These are phyloP conservation scores for Stenopsyche tienmushanensis DNA, from an alignment of 1,140 invertebrate species.

Conservation along the genomic window DNA sequence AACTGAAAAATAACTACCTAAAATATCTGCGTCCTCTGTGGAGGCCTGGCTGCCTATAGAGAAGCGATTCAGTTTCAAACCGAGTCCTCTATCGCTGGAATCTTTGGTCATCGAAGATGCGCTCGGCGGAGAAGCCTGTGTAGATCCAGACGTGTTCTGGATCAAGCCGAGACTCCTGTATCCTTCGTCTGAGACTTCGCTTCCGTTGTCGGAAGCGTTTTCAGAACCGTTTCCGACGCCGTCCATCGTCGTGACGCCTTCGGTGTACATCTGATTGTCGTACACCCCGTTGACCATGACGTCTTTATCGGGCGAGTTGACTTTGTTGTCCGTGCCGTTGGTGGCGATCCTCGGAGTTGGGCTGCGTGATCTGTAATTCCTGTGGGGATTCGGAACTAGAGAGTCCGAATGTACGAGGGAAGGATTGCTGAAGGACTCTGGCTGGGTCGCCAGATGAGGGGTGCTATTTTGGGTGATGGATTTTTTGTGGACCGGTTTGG, in stretches of 20 bases:
- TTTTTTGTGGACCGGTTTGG: constrained; percentile 30
- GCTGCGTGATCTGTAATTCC: constrained; percentile 56
- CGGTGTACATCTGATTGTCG: constrained; percentile 35
- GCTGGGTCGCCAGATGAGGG: not conserved
- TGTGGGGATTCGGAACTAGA: constrained; percentile 33
- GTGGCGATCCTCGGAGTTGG: constrained; percentile 51
- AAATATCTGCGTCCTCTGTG: constrained; percentile 67
- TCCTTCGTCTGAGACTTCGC: constrained; percentile 84
- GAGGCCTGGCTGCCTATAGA: constrained; percentile 67
- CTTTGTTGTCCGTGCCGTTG: constrained; percentile 51
- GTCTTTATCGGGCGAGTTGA: constrained; percentile 49
- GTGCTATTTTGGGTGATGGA: not conserved
- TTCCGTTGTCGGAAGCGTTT: constrained; percentile 77
- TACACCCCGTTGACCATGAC: constrained; percentile 22
- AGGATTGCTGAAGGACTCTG: constrained; percentile 20
- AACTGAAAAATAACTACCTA: too few species aligned
- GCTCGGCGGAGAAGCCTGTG: constrained; percentile 49
- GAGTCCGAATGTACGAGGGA: constrained; percentile 24
- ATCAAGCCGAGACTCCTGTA: constrained; percentile 77
- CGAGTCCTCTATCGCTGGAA: constrained; percentile 46
- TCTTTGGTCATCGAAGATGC: constrained; percentile 39
- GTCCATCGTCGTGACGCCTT: constrained; percentile 46
- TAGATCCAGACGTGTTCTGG: constrained; percentile 55
- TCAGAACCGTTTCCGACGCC: constrained; percentile 50
- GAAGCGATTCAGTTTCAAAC: constrained; percentile 60